Percentiles rank a stretch among this genome's conserved stretches.
Conservation (phyloP, 2,113 vertebrate species). For the Muntiacus muntjak region DNA sequence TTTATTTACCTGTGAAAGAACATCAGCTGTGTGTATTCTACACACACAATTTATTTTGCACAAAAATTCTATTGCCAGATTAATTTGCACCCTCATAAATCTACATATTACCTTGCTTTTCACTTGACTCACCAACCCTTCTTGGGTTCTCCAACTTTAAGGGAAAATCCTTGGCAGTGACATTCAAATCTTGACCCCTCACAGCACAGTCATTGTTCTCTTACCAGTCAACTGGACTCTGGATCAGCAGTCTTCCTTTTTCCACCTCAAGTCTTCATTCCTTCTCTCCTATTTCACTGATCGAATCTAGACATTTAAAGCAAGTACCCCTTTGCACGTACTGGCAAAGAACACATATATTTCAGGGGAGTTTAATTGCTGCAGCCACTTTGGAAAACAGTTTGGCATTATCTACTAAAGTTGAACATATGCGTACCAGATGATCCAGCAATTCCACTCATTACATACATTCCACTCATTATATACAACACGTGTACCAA, state of each 20-base stretch:
- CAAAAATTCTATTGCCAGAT: neutral
- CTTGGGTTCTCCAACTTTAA: neutral
- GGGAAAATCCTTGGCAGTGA: neutral
- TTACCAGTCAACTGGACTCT: neutral
- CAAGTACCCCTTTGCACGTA: neutral
- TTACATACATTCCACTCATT: constrained; percentile 25
- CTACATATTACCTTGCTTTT: neutral
- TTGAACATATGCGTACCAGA: neutral
- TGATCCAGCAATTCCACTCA: constrained; percentile 16
- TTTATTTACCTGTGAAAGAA: neutral
- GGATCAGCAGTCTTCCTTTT: neutral
- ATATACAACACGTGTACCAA: neutral
- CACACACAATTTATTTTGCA: neutral
- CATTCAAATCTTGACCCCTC: neutral
- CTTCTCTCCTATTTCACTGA: neutral
- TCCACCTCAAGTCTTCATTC: neutral
- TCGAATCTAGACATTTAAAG: neutral
- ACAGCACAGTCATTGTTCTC: neutral
- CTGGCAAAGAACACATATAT: neutral
- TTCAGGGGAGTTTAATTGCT: neutral
- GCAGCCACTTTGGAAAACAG: neutral
- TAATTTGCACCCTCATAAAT: neutral
- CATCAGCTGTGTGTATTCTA: neutral
- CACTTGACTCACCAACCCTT: neutral
- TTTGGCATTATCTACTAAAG: constrained; percentile 14